These are phyloP conservation scores for Hyles lineata DNA, from an alignment of 2,888 invertebrate genomes.

Conservation along the genomic window DNA sequence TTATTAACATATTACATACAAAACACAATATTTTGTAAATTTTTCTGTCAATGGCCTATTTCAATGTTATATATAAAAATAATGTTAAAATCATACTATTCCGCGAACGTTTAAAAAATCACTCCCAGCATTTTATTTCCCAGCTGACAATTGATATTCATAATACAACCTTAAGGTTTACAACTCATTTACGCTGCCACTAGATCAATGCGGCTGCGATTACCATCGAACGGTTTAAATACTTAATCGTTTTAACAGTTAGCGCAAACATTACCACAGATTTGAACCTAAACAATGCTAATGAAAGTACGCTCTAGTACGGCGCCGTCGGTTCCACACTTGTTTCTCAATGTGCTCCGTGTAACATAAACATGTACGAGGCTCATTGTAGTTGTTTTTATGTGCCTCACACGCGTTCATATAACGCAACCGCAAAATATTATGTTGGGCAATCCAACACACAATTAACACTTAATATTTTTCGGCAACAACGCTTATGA, in stretches of 20 bases:
- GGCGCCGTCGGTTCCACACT: constrained; percentile 19
- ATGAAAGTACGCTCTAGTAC: constrained; percentile 22
- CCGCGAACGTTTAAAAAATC: too few relatives aligned
- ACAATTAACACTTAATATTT: neutral
- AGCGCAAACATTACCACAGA: constrained; percentile 11
- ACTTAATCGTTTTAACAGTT: neutral
- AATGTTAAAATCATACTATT: too few relatives aligned
- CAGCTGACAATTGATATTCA: neutral
- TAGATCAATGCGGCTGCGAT: neutral
- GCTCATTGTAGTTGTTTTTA: constrained; percentile 56
- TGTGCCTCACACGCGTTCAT: constrained; percentile 41
- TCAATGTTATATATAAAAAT: too few relatives aligned
- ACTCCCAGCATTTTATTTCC: neutral
- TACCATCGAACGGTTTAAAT: neutral
- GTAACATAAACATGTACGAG: constrained; percentile 37
- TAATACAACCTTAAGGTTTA: neutral
- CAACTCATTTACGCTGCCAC: neutral
- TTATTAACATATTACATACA: too few relatives aligned
- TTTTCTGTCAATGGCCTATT: too few relatives aligned
- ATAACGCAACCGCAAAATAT: constrained; percentile 34
- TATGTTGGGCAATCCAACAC: neutral
- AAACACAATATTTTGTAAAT: too few relatives aligned
- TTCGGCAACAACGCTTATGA: neutral
- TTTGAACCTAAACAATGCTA: constrained; percentile 17
- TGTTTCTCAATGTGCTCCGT: constrained; percentile 21